These are phyloP conservation scores for Apis cerana DNA, from an alignment of 1,140 invertebrate genomes.

Conservation along the genomic window DNA sequence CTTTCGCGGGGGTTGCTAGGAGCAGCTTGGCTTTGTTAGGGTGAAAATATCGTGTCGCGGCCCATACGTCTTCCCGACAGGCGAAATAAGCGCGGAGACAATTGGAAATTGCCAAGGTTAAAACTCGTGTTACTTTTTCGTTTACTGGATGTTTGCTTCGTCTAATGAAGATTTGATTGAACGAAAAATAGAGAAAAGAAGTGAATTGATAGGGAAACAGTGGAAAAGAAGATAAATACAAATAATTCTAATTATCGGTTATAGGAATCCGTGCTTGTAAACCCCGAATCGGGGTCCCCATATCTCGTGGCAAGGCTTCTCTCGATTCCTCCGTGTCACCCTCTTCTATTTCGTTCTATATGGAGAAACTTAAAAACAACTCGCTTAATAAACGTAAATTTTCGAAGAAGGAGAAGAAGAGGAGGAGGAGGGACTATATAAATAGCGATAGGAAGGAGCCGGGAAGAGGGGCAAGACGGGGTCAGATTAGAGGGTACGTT, in stretches of 20 bases:
- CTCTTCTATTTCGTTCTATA: too few species aligned
- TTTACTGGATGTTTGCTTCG: not conserved
- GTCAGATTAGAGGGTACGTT: slow-evolving; percentile 61
- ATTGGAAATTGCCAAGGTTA: slow-evolving; percentile 66
- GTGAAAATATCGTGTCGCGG: slow-evolving; percentile 63
- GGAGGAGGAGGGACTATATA: not conserved
- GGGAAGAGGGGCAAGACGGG: not conserved
- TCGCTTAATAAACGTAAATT: not conserved
- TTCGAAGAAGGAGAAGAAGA: not conserved
- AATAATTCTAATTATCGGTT: too few species aligned
- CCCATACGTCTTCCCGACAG: slow-evolving; percentile 73
- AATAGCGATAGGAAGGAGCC: not conserved
- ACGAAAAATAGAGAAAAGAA: not conserved
- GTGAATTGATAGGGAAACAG: too few species aligned
- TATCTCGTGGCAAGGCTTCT: too few species aligned
- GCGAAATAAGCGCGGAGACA: slow-evolving; percentile 72
- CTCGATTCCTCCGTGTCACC: too few species aligned
- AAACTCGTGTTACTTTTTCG: not conserved
- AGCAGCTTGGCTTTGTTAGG: slow-evolving; percentile 46
- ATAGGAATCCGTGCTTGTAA: too few species aligned
- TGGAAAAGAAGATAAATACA: too few species aligned
- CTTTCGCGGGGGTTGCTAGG: slow-evolving; percentile 29
- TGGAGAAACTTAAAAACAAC: not conserved
- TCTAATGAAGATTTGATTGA: not conserved
- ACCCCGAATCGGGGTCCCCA: too few species aligned